phyloP scores from a whole-genome alignment of 1,140 invertebrate genomes.

The Chlorops oryzae region DNA sequence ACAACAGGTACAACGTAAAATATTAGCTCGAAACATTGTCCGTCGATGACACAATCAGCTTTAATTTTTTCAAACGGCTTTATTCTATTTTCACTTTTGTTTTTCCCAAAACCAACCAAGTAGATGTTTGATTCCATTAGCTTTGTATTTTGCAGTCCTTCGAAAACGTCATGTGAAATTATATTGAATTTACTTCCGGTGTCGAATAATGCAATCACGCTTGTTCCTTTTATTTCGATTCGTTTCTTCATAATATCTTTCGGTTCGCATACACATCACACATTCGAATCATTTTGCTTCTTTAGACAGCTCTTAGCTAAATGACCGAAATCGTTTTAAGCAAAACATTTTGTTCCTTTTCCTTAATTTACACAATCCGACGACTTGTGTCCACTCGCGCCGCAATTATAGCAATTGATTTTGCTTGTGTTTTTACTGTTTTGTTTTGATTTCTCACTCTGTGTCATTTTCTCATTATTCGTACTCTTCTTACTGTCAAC shows the following conservation, averaged over 20 bases:
- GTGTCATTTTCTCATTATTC: neutral
- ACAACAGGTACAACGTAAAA: neutral
- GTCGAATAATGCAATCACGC: conserved; percentile 6
- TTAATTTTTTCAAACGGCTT: neutral
- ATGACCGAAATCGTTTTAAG: no score
- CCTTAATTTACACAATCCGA: neutral
- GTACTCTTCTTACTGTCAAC: no score
- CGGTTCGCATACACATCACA: neutral
- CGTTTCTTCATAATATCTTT: neutral
- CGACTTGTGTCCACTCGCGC: conserved; percentile 1
- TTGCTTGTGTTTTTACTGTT: neutral
- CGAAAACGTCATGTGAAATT: neutral
- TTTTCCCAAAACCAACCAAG: neutral
- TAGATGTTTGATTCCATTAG: neutral
- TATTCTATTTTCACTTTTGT: neutral
- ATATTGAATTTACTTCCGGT: conserved; percentile 2
- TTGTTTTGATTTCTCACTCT: neutral
- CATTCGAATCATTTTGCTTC: neutral
- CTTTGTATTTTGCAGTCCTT: neutral
- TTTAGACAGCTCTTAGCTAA: neutral
- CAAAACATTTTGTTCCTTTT: conserved; percentile 5
- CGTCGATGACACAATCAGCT: neutral
- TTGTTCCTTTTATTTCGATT: neutral
- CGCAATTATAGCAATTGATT: conserved; percentile 1
- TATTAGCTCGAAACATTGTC: neutral